Evolutionary conservation across 1,140 invertebrate genomes (phyloP), one percentile per base, ranked within the genome.

Genomic region (Cataglyphis hispanica): DNA sequence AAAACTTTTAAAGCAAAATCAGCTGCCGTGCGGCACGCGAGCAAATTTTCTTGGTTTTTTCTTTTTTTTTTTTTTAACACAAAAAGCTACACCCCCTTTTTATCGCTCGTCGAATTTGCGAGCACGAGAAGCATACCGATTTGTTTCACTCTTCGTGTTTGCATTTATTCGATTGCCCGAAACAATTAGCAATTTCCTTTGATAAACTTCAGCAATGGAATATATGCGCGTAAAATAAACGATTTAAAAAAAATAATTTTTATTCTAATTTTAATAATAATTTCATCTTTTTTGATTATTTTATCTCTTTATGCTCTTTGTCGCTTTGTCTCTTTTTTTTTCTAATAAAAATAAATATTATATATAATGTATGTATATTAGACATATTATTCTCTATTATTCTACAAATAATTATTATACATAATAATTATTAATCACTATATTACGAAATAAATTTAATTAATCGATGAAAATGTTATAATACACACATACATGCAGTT

Each of bases 21-120:
- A 46, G 31, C 46, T 84, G 72, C 31, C 81, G 81, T 84, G 81
- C 72, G 72, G 25, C 81, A 84, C 81, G 81, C 81, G 46, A 84
- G 50, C 40, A 50, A 84, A 84, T 77, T 77, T 74, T 34, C 69
- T 53, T 37, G 27, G 0, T 50, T 43, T 11, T 56, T 16, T 72
- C n/a, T 16, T 72, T 22, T 27, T 13, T 31, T 25, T 16, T 25
- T 53, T 22, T 78, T 50, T 22, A 34, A 34, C 25, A 34, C 16
- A 5, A 60, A 72, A 72, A 81, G 7, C 27, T 34, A 50, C 37
- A 60, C 22, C 34, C 16, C 25, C 4, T 83, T 83, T 83, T 83
- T 83, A 46, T 74, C 67, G 25, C 37, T 74, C 78, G 34, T 81
- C 43, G 53, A 74, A 72, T 83, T 83, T 27, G 66, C 27, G 13